Evolutionary conservation across 2,888 invertebrate species (phyloP).

Genomic region (Coremacera marginata): DNA sequence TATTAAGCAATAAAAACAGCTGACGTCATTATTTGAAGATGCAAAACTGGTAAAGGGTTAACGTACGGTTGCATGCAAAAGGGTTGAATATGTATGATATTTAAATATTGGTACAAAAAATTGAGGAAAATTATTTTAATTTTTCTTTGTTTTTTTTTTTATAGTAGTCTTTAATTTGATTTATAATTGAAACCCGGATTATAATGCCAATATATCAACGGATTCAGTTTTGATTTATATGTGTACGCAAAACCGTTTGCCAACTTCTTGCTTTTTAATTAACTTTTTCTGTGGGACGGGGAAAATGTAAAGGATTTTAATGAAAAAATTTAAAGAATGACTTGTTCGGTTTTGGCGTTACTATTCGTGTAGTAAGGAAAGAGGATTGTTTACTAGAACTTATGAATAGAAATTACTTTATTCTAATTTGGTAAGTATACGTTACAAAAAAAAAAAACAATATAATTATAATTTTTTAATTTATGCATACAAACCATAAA

Average conservation of each 20-base stretch:
- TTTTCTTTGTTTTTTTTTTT: neutral
- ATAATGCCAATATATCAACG: neutral
- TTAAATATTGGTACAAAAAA: constrained; percentile 6
- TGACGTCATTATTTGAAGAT: constrained; percentile 48
- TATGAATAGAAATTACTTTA: too few species aligned
- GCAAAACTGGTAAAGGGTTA: neutral
- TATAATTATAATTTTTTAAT: too few species aligned
- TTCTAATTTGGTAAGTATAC: too few species aligned
- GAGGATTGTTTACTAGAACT: too few species aligned
- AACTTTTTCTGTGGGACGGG: too few species aligned
- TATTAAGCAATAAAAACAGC: constrained; percentile 57
- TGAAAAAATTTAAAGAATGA: too few species aligned
- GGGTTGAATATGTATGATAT: neutral
- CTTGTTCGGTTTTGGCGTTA: too few species aligned
- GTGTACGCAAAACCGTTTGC: neutral
- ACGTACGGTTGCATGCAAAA: neutral
- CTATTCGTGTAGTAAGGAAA: too few species aligned
- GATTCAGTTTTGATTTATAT: constrained; percentile 15
- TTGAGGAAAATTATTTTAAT: neutral
- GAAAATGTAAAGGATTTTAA: too few species aligned
- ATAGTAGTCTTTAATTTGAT: neutral
- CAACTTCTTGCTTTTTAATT: too few species aligned
- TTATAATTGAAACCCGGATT: neutral
- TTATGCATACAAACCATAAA: too few species aligned
- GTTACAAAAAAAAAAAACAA: too few species aligned